A percentile compares a stretch with the other conserved stretches of the same genome.
These are phyloP conservation scores for Mirza zaza DNA, from an alignment of 2,113 vertebrate species.

Conservation along the genomic window DNA sequence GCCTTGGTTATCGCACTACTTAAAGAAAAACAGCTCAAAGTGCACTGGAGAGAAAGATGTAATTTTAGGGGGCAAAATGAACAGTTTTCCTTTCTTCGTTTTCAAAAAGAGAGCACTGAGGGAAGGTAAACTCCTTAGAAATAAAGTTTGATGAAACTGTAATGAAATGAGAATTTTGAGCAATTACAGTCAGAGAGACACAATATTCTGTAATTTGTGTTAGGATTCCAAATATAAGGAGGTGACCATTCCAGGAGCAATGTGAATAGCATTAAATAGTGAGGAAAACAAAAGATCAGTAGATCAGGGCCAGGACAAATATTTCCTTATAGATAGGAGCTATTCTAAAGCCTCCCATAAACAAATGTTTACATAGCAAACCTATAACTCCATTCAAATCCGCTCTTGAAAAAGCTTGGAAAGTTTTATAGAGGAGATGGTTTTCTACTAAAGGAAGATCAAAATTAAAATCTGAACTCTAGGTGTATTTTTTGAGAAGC, in stretches of 20 bases:
- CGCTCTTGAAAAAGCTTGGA: not conserved
- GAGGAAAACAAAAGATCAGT: not conserved
- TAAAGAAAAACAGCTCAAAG: not conserved
- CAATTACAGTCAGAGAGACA: not conserved
- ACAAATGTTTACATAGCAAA: not conserved
- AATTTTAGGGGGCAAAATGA: not conserved
- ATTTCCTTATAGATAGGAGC: not conserved
- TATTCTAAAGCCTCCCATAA: not conserved
- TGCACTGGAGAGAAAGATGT: not conserved
- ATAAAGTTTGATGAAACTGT: not conserved
- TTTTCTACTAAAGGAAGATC: not conserved
- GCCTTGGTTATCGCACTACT: not conserved
- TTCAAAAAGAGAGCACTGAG: not conserved
- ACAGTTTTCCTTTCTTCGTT: not conserved
- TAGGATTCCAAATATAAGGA: not conserved
- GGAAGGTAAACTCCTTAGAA: not conserved
- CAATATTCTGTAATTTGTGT: not conserved
- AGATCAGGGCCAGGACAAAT: not conserved
- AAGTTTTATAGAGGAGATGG: not conserved
- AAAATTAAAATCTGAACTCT: not conserved
- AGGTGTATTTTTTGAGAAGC: not conserved
- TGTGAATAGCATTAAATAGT: not conserved
- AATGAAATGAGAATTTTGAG: conserved; percentile 3
- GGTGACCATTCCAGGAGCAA: not conserved
- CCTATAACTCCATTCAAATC: not conserved